phyloP scores from a whole-genome alignment of 2,888 invertebrate genomes.

The Lordiphosa fenestrarum region DNA sequence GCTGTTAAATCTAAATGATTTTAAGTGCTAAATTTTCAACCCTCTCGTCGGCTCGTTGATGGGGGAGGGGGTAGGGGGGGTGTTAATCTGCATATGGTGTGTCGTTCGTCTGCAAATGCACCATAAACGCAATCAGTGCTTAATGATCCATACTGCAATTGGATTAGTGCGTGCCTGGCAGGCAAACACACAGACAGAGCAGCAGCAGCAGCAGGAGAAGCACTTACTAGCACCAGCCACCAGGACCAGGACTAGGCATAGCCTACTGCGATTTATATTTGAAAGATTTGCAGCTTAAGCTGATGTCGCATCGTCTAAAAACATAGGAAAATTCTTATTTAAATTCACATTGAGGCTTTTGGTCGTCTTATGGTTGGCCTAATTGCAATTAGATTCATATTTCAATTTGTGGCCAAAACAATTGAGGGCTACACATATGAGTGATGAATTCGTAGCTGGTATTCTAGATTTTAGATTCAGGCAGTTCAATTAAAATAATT shows the following conservation, averaged over 20 bases:
- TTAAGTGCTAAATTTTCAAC: neutral
- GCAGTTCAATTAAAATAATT: no score
- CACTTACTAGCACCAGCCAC: constrained; percentile 1
- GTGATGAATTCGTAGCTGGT: no score
- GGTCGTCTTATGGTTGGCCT: constrained; percentile 1
- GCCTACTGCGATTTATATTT: constrained; percentile 27
- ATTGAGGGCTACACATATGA: no score
- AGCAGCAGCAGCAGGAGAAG: constrained; percentile 6
- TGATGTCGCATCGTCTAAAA: constrained; percentile 20
- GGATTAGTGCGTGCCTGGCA: constrained; percentile 56
- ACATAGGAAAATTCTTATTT: constrained; percentile 11
- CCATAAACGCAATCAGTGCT: constrained; percentile 67
- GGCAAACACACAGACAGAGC: constrained; percentile 26
- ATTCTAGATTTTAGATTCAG: no score
- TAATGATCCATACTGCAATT: constrained; percentile 70
- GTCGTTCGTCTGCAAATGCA: constrained; percentile 24
- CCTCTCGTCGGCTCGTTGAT: neutral
- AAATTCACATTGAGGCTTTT: constrained; percentile 46
- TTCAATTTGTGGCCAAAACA: no score
- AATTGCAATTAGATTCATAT: no score
- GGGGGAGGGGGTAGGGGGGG: neutral
- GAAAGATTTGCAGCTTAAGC: constrained; percentile 16
- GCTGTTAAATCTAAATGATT: constrained; percentile 21
- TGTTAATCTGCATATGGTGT: constrained; percentile 54
- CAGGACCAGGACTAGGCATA: constrained; percentile 3